Percentiles rank a stretch among this genome's conserved stretches.
Evolutionary conservation across 2,113 vertebrate species (phyloP).

Genomic region (Sardina pilchardus): DNA sequence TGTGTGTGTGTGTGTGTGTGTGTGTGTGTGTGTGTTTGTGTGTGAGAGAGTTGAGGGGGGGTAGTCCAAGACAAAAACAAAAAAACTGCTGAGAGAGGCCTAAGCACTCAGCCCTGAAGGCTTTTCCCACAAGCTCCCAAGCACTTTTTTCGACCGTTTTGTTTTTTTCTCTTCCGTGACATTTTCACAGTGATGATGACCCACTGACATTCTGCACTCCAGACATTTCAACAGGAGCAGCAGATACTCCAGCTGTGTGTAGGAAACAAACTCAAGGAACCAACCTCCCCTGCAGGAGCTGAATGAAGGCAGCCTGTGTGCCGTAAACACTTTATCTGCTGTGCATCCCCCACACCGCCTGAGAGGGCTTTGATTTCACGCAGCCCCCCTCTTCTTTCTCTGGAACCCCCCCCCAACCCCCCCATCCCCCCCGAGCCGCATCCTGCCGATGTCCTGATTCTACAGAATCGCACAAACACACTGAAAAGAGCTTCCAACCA

Average conservation of each 20-base stretch:
- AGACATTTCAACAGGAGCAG: neutral
- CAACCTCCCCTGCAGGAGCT: conserved; percentile 8
- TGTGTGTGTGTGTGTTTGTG: too few relatives aligned
- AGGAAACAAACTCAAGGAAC: neutral
- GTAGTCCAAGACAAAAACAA: neutral
- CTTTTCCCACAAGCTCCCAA: neutral
- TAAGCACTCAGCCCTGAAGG: neutral
- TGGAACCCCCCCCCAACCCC: neutral
- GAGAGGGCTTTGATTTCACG: neutral
- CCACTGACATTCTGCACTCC: neutral
- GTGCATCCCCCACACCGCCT: neutral
- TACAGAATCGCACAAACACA: neutral
- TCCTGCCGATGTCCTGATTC: neutral
- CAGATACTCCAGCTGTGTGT: neutral
- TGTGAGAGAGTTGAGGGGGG: neutral
- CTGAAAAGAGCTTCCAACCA: neutral
- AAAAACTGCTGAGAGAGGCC: neutral
- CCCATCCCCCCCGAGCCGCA: neutral
- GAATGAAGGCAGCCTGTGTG: neutral
- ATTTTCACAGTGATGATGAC: neutral
- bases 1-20: neutral
- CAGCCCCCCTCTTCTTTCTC: neutral
- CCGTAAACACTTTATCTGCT: neutral
- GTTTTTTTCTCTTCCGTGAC: neutral
- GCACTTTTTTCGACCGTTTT: neutral